phyloP scores from a whole-genome alignment of 2,113 vertebrate species.

The Meleagris gallopavo region DNA sequence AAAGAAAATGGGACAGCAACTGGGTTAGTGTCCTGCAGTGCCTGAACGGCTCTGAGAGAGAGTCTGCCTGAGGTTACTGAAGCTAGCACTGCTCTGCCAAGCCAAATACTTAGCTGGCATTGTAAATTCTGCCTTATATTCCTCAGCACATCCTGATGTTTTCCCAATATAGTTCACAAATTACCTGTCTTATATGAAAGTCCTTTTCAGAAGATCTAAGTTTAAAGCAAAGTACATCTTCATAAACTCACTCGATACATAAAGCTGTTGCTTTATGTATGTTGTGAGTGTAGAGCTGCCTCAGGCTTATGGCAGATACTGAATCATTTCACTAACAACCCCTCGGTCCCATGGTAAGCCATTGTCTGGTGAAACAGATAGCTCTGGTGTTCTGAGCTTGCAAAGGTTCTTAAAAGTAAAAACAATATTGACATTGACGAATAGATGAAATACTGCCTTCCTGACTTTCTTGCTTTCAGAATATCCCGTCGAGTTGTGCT shows the following conservation, averaged over 20 bases:
- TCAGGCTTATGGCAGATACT: not conserved
- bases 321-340: constrained; percentile 33
- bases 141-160: not conserved
- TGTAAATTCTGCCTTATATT: not conserved
- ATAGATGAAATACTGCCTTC: constrained; percentile 45
- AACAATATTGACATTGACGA: constrained; percentile 34
- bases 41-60: not conserved
- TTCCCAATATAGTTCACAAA: not conserved
- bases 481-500: constrained; percentile 51
- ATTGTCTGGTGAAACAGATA: constrained; percentile 30
- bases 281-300: not conserved
- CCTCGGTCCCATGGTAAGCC: not conserved
- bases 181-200: not conserved
- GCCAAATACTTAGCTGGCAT: not conserved
- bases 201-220: not conserved
- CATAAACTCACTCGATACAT: not conserved
- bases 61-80: not conserved
- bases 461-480: constrained; percentile 62
- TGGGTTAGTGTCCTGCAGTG: not conserved
- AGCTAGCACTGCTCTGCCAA: not conserved
- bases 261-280: not conserved
- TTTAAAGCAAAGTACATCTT: constrained; percentile 16
- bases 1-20: not conserved
- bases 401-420: constrained; percentile 18
- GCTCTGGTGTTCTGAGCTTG: not conserved